Base-by-base conservation (phyloP, 2,797 vertebrate genomes). In the Euthynnus affinis region DNA sequence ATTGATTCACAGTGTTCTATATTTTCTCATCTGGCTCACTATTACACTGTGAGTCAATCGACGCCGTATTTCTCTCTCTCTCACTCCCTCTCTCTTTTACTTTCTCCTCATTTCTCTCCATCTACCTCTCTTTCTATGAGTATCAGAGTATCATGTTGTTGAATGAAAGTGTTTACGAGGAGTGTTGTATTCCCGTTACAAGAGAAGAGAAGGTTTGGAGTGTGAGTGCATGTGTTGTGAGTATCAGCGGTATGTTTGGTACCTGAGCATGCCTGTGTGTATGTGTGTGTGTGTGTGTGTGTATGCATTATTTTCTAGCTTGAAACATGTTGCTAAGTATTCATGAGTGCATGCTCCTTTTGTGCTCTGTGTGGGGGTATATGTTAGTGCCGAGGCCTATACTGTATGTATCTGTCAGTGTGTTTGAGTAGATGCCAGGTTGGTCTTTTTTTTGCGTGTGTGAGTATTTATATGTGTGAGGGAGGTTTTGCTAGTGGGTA, bases 1-100 rank as follows among this genome's bases (percentile, higher is more conserved):
- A 94, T 94, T 89, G 93, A 95, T 94, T 94, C 88, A 85, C 82
- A 77, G 84, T 84, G 84, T 89, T 92, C 87, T 88, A 93, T 90
- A 90, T 93, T 92, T 93, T 93, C 90, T 91, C 90, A 90, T 93
- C 91, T 92, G 89, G 89, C 89, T 93, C 88, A 89, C 87, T 89
- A 91, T 92, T 91, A 92, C 87, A 92, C 82, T 82, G 87, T 80
- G 70, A 92, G 91, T 92, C 93, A 90, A 90, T 92, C 62, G 83
- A 87, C 83, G 63, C 76, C 59, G 62, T 84, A 84, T 91, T 81
- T 89, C 81, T 90, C 85, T 88, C 85, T 88, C 73, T 61, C 78
- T 67, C 58, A 25, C 64, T n/a, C 32, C 37, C 71, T 68, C 74
- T 64, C 71, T 51, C 57, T 34, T 51, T 18, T 55, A 29, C 67